Conservation (phyloP, 2,797 vertebrate species). For the Channallabes apus region DNA sequence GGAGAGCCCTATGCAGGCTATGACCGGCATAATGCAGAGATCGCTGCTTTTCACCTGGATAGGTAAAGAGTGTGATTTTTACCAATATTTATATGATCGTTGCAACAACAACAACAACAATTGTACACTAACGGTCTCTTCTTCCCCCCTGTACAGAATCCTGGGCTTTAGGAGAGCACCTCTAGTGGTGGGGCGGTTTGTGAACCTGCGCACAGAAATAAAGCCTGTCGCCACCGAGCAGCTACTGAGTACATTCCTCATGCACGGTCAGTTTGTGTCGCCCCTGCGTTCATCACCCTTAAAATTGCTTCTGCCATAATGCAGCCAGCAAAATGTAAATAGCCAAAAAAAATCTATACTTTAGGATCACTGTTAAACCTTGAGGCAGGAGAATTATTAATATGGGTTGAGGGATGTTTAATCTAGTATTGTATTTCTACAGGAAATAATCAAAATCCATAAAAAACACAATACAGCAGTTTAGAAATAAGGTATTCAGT, state of each 20-base stretch:
- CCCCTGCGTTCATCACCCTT: background rate
- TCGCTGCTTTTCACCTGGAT: constrained; percentile 96
- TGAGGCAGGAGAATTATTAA: background rate
- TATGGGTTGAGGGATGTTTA: background rate
- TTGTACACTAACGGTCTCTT: background rate
- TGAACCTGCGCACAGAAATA: constrained; percentile 92
- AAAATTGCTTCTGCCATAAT: background rate
- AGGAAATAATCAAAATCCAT: background rate
- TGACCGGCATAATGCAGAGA: constrained; percentile 95
- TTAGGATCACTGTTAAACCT: background rate
- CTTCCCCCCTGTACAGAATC: constrained; percentile 75
- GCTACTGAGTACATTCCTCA: constrained; percentile 92
- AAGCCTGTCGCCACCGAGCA: constrained; percentile 96
- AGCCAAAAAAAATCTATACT: background rate
- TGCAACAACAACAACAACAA: background rate
- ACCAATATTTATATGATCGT: background rate
- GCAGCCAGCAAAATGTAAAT: background rate
- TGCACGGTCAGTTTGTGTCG: constrained; percentile 78
- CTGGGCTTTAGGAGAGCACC: constrained; percentile 95
- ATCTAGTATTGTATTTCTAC: background rate
- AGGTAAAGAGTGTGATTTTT: constrained; percentile 70
- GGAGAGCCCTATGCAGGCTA: constrained; percentile 97
- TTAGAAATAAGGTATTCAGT: background rate
- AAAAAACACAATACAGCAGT: background rate
- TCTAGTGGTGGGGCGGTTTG: constrained; percentile 88